Evolutionary conservation across 2,888 invertebrate species (phyloP).

Genomic region (Agrochola circellaris): DNA sequence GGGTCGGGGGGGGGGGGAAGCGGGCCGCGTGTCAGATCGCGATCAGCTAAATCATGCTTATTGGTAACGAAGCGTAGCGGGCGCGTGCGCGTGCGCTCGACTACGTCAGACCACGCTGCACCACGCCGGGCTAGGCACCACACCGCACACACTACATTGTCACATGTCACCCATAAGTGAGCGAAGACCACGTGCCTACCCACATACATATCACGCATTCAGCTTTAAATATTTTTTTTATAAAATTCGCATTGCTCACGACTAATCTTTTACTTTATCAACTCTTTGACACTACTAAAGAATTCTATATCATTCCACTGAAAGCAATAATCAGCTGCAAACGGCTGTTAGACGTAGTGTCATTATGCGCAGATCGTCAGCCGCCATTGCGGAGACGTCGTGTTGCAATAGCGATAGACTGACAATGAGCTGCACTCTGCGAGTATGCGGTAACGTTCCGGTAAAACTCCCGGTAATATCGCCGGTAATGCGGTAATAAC

Average conservation of each 20-base stretch:
- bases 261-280: slow-evolving; percentile 30
- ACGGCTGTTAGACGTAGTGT: neutral
- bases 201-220: neutral
- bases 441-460: neutral
- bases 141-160: slow-evolving; percentile 54
- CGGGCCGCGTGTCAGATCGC: slow-evolving; percentile 74
- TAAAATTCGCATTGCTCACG: slow-evolving; percentile 13
- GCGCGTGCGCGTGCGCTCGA: slow-evolving; percentile 72
- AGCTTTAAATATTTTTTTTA: slow-evolving; percentile 14
- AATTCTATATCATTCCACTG: slow-evolving; percentile 30
- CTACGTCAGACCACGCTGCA: slow-evolving; percentile 3
- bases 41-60: slow-evolving; percentile 84
- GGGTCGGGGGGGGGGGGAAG: neutral
- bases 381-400: slow-evolving; percentile 10
- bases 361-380: slow-evolving; percentile 33
- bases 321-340: slow-evolving; percentile 31
- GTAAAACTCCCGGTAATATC: slow-evolving; percentile 12
- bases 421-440: neutral
- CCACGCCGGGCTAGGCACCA: slow-evolving; percentile 25
- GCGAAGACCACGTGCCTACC: neutral
- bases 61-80: slow-evolving; percentile 83
- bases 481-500: slow-evolving; percentile 23
- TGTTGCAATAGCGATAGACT: neutral
- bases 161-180: slow-evolving; percentile 39
- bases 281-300: slow-evolving; percentile 21